Percentiles rank a stretch among this genome's conserved stretches.
These are phyloP conservation scores for Trichomalopsis sarcophagae DNA, from an alignment of 1,140 invertebrate genomes.

Conservation along the genomic window DNA sequence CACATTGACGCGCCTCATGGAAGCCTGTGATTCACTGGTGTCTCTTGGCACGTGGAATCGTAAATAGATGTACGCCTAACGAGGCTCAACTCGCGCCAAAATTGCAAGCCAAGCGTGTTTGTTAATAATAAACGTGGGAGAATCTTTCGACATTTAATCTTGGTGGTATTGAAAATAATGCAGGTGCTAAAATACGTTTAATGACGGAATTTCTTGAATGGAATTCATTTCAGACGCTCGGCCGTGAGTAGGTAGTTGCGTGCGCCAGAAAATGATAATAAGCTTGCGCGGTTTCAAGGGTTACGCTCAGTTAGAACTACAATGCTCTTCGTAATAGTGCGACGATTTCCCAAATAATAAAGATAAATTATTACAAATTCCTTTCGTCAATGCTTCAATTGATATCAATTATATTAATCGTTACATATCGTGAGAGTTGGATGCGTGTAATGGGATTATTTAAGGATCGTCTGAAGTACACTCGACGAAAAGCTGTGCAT, in stretches of 20 bases:
- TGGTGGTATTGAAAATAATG: too few species aligned
- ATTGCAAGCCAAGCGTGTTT: too few species aligned
- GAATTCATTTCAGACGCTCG: background rate
- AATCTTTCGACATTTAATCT: background rate
- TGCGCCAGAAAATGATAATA: background rate
- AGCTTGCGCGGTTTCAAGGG: background rate
- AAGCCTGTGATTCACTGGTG: conserved; percentile 8
- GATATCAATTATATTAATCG: too few species aligned
- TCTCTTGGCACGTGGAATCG: background rate
- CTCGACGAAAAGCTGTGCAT: too few species aligned
- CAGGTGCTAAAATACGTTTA: background rate
- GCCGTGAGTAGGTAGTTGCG: background rate
- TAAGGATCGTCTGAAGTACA: too few species aligned
- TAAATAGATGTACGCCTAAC: conserved; percentile 4
- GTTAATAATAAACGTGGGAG: background rate
- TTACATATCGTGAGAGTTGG: too few species aligned
- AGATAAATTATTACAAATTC: too few species aligned
- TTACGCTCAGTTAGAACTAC: background rate
- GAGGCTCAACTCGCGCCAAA: background rate
- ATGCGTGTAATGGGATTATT: too few species aligned
- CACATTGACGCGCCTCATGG: background rate
- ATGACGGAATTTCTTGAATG: background rate
- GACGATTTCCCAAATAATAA: background rate
- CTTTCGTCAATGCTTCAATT: too few species aligned
- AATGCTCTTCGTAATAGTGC: background rate